Evolutionary conservation across 2,888 invertebrate species (phyloP).

Genomic region (Drosophila differens): DNA sequence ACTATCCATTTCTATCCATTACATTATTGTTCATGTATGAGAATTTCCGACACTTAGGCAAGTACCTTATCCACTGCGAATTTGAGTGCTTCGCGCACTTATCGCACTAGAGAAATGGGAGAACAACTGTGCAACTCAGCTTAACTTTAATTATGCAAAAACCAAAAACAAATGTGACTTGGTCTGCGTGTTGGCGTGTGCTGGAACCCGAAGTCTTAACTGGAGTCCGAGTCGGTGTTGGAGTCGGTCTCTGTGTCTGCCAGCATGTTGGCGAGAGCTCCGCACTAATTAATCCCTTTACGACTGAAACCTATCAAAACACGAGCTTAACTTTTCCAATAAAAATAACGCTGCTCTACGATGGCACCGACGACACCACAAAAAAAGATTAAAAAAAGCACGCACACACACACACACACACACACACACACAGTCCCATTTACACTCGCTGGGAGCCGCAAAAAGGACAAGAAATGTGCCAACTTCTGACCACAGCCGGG

Average conservation of each 20-base stretch:
- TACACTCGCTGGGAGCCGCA: constrained; percentile 50
- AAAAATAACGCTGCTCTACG: constrained; percentile 75
- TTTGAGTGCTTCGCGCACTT: constrained; percentile 31
- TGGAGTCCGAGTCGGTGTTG: constrained; percentile 7
- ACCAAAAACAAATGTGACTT: constrained; percentile 61
- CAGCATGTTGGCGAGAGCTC: constrained; percentile 71
- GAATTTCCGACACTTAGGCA: constrained; percentile 1
- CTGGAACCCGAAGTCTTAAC: constrained; percentile 3
- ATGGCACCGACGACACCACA: constrained; percentile 49
- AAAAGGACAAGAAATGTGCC: constrained; percentile 74
- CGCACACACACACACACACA: constrained; percentile 20
- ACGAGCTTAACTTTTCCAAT: constrained; percentile 84
- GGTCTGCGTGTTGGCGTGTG: constrained; percentile 38
- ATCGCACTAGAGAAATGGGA: constrained; percentile 19
- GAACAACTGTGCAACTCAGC: constrained; percentile 57
- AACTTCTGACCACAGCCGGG: constrained; percentile 76
- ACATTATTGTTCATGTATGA: neutral
- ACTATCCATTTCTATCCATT: constrained; percentile 3
- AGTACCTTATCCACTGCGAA: constrained; percentile 21
- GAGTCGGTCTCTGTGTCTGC: constrained; percentile 38
- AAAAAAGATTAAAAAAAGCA: constrained; percentile 40
- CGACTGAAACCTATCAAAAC: constrained; percentile 83
- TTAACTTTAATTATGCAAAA: constrained; percentile 77
- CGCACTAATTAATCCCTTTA: constrained; percentile 83
- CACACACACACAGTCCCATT: constrained; percentile 27